A percentile compares a stretch with the other conserved stretches of the same genome.
These are phyloP conservation scores for Thysanoteuthis rhombus DNA, from an alignment of 2,888 invertebrate genomes.

Conservation along the genomic window DNA sequence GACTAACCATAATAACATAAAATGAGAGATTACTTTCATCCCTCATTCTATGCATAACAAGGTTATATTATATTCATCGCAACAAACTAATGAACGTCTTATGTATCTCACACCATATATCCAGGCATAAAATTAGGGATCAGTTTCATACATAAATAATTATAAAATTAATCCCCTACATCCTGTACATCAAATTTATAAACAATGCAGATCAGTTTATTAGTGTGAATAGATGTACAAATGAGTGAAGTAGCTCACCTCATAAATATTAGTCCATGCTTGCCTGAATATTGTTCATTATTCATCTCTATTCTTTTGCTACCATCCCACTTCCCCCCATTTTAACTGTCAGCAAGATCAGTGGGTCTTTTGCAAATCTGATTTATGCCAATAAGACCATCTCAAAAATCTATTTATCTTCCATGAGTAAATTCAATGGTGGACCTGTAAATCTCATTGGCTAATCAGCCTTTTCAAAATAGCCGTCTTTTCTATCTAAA, in stretches of 20 bases:
- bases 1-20: background rate
- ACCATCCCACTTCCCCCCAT: background rate
- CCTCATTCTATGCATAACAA: background rate
- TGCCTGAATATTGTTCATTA: background rate
- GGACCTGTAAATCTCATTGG: background rate
- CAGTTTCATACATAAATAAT: background rate
- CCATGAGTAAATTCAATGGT: background rate
- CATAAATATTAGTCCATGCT: background rate
- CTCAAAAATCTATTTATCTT: background rate
- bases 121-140: background rate
- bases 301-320: background rate
- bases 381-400: slow-evolving; percentile 12
- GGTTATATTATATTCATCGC: background rate
- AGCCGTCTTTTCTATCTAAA: background rate
- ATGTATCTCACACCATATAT: background rate
- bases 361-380: background rate
- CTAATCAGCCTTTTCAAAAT: slow-evolving; percentile 12
- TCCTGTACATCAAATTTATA: background rate
- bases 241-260: background rate
- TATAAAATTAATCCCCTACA: background rate
- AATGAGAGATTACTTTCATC: background rate
- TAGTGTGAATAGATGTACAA: background rate
- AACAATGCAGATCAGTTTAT: background rate
- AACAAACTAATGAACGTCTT: background rate
- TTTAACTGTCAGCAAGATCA: slow-evolving; percentile 12